Evolutionary conservation across 1,140 invertebrate genomes (phyloP), one percentile per base, ranked within the genome.

Genomic region (Bacillus rossius): DNA sequence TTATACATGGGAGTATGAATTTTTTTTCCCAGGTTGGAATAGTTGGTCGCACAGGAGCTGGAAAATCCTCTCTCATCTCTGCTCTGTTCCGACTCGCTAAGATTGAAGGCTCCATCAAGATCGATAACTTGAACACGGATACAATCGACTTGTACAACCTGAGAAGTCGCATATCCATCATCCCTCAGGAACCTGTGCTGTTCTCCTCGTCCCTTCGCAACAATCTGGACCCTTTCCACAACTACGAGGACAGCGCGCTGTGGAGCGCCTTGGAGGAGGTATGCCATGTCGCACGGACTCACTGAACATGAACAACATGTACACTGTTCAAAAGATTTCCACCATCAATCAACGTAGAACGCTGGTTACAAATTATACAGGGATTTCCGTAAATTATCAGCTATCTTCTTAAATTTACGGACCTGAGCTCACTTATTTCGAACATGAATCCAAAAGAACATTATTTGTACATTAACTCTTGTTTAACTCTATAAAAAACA

Each of bases 171-270:
- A 64, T 78, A 19, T 65, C 88, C 1, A 90, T 92, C 37, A 91
- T 93, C 62, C 92, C 92, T 5, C 91, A 94, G 74, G 86, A 85
- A 50, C 83, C 84, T 14, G 77, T 87, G 1, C 73, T 94, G 0
- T 95, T 94, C 70, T 88, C 85, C 4, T 87, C 84, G 10, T 84
- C 79, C 37, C 69, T 93, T 25, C 77, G 92, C n/a, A 87, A 86
- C 62, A 95, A 95, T 73, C 73, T 95, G 34, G 92, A 95, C 75
- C 92, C 92, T 1, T 92, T 92, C 67, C 76, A 82, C 22, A 77
- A 82, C 50, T 84, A 83, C 64, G 69, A 75, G 0, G 83, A 86
- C 66, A 66, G 73, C 17, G 64, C 75, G 17, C 59, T 86, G 0
- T 85, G 83, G 83, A 64, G 67, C 57, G 80, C 77, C n/a, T 65